These are phyloP conservation scores for Erpetoichthys calabaricus DNA, from an alignment of 2,797 vertebrate species.

Conservation along the genomic window DNA sequence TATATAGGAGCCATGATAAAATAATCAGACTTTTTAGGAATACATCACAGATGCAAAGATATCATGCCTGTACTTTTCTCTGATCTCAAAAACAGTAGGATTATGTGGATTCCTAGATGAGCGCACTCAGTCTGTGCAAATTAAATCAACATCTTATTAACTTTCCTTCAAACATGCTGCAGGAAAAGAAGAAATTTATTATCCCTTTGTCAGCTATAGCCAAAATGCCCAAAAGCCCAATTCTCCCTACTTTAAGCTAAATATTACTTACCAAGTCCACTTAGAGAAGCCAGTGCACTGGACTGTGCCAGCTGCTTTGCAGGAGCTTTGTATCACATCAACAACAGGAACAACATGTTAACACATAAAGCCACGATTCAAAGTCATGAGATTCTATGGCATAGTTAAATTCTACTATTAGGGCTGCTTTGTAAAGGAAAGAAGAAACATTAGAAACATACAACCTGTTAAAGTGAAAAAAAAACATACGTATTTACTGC, in stretches of 20 bases:
- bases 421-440: constrained; percentile 79
- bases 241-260: constrained; percentile 48
- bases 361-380: constrained; percentile 99
- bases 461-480: constrained; percentile 51
- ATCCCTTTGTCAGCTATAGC: no score
- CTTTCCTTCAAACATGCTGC: no score
- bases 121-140: no score
- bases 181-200: no score
- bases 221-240: constrained; percentile 5
- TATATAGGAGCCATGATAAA: no score
- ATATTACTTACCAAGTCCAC: constrained; percentile 95
- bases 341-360: constrained; percentile 99
- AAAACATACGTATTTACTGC: constrained; percentile 24
- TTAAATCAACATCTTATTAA: no score
- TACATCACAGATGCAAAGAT: no score
- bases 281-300: constrained; percentile 99
- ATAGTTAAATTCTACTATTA: constrained; percentile 92
- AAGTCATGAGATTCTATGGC: constrained; percentile 95
- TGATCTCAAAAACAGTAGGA: no score
- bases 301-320: constrained; percentile 99
- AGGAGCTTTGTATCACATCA: constrained; percentile 99
- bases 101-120: no score
- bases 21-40: no score
- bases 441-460: constrained; percentile 63
- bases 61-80: no score